Percentiles rank a stretch among this genome's conserved stretches.
Conservation (phyloP, 2,888 invertebrate species). For the Cerastis leucographa region DNA sequence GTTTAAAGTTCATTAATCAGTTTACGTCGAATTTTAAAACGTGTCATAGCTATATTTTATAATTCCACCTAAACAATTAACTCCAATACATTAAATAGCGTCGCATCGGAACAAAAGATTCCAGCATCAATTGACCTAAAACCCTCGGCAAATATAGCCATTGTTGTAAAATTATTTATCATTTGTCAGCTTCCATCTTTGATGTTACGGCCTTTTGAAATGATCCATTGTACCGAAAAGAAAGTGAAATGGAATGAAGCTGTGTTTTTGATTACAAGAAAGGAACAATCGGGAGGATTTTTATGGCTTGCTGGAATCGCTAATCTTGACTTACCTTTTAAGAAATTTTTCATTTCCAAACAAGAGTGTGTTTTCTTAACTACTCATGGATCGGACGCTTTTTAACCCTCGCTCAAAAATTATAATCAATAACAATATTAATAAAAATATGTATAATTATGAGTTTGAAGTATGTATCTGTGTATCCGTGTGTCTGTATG, state of each 20-base stretch:
- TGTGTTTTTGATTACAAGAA: conserved; percentile 10
- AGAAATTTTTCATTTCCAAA: background rate
- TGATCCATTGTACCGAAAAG: conserved; percentile 29
- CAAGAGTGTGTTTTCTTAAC: background rate
- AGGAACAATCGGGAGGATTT: background rate
- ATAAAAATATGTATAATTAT: too few relatives aligned
- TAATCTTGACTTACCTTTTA: background rate
- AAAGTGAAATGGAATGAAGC: conserved; percentile 20
- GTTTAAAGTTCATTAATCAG: background rate
- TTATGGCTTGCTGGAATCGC: background rate
- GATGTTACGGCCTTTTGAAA: conserved; percentile 44
- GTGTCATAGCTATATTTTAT: background rate
- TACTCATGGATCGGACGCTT: background rate
- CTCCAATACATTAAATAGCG: conserved; percentile 30
- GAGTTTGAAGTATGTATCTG: too few relatives aligned
- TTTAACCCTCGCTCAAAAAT: too few relatives aligned
- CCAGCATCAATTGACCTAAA: conserved; percentile 53
- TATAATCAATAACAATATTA: too few relatives aligned
- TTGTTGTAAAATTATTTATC: conserved; percentile 61
- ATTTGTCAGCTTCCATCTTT: conserved; percentile 54
- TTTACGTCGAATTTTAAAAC: background rate
- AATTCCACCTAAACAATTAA: conserved; percentile 10
- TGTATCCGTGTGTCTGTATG: too few relatives aligned
- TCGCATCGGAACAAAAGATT: conserved; percentile 34
- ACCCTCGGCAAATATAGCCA: conserved; percentile 34